These are phyloP conservation scores for Montipora capricornis DNA, from an alignment of 64 coral and sea anemone species.

Conservation along the genomic window DNA sequence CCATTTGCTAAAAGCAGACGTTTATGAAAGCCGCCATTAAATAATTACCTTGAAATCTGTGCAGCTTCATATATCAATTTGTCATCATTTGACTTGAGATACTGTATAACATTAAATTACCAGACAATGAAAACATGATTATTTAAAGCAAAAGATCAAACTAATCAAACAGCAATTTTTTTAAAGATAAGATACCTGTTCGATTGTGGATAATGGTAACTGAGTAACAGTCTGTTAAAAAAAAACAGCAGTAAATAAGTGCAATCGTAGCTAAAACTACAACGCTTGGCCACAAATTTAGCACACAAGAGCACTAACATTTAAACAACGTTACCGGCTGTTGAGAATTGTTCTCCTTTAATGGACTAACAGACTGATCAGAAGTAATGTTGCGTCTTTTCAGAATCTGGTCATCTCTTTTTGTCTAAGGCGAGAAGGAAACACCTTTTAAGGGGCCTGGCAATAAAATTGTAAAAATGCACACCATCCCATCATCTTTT, in stretches of 20 bases:
- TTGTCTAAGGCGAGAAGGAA: constrained; percentile 39
- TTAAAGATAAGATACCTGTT: constrained; percentile 7
- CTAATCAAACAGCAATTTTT: not conserved
- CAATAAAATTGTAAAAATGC: no score
- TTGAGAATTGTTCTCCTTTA: constrained; percentile 66
- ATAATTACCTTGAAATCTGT: constrained; percentile 56
- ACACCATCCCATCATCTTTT: no score
- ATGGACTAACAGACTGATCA: constrained; percentile 56
- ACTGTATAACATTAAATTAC: constrained; percentile 4
- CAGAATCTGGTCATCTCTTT: constrained; percentile 78
- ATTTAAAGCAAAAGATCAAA: not conserved
- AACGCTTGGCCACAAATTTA: not conserved
- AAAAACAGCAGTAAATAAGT: not conserved
- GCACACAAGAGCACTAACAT: not conserved
- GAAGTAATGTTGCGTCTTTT: constrained; percentile 78
- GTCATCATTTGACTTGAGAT: constrained; percentile 68
- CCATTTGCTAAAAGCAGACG: no score
- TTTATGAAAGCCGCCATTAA: not conserved
- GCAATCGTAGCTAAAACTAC: not conserved
- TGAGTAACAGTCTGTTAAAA: constrained; percentile 17
- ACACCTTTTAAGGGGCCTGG: not conserved
- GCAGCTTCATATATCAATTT: constrained; percentile 63
- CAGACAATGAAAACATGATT: not conserved
- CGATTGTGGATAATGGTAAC: constrained; percentile 44
- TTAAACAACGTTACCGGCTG: constrained; percentile 44